Evolutionary conservation across 1,140 invertebrate genomes (phyloP).

Genomic region (Battus philenor): DNA sequence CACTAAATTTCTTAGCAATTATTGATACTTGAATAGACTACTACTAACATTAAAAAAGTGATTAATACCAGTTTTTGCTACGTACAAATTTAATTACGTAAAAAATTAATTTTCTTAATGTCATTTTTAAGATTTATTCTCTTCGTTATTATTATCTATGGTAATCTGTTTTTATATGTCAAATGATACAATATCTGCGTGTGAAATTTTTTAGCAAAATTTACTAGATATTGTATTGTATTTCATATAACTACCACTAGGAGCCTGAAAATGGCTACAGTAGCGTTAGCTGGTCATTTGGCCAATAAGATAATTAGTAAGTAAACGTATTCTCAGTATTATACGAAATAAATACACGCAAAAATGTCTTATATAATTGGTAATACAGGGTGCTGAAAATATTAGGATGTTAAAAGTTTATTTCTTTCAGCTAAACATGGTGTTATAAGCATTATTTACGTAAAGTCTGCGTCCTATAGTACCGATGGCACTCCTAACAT

Average conservation of each 20-base stretch:
- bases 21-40: too few species aligned
- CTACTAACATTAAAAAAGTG: too few species aligned
- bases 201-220: slow-evolving; percentile 1
- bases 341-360: background rate
- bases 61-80: too few species aligned
- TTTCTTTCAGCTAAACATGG: slow-evolving; percentile 47
- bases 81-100: too few species aligned
- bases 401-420: background rate
- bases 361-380: slow-evolving; percentile 47
- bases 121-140: too few species aligned
- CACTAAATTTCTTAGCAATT: too few species aligned
- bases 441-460: slow-evolving; percentile 57
- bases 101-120: too few species aligned
- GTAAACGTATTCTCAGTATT: slow-evolving; percentile 17
- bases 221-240: slow-evolving; percentile 13
- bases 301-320: slow-evolving; percentile 54
- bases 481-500: slow-evolving; percentile 51
- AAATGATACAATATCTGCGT: slow-evolving; percentile 14
- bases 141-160: too few species aligned
- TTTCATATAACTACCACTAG: slow-evolving; percentile 15
- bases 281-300: slow-evolving; percentile 54
- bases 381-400: slow-evolving; percentile 1
- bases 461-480: slow-evolving; percentile 56
- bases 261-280: slow-evolving; percentile 60
- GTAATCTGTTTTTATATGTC: slow-evolving; percentile 15